Percentiles rank a stretch among this genome's conserved stretches.
Evolutionary conservation across 1,140 invertebrate genomes (phyloP).

Genomic region (Leguminivora glycinivorella): DNA sequence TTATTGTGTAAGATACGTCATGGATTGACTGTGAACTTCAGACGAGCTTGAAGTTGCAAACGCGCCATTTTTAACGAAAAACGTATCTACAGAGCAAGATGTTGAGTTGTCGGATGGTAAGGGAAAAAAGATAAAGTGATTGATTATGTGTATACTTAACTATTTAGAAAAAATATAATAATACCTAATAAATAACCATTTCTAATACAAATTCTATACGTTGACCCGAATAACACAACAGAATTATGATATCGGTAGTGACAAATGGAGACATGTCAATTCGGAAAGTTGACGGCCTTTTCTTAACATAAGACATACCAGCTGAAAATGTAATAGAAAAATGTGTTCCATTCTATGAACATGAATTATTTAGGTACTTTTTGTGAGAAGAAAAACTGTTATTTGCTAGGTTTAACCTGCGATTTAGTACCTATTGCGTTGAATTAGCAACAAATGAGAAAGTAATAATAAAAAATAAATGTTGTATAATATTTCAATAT

Average conservation of each 20-base stretch:
- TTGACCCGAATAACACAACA: neutral
- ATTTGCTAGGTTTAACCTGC: too few relatives aligned
- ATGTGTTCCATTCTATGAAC: too few relatives aligned
- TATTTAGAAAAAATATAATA: neutral
- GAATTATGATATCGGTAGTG: slow-evolving; percentile 13
- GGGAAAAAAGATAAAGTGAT: neutral
- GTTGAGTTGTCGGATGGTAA: too few relatives aligned
- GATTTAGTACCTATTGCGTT: too few relatives aligned
- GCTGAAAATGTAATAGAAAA: neutral
- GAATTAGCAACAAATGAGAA: too few relatives aligned
- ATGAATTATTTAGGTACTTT: too few relatives aligned
- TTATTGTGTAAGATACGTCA: slow-evolving; percentile 9
- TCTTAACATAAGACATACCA: neutral
- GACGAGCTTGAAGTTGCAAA: neutral
- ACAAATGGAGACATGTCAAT: neutral
- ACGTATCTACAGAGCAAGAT: too few relatives aligned
- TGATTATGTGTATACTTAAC: too few relatives aligned
- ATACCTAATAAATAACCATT: neutral
- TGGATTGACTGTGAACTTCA: neutral
- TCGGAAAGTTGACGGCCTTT: neutral
- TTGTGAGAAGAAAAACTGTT: too few relatives aligned
- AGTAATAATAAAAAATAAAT: too few relatives aligned
- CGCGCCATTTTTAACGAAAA: neutral
- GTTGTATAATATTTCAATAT: too few relatives aligned
- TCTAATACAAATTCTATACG: neutral